phyloP scores from a whole-genome alignment of 2,888 invertebrate genomes.

The Archips crataeganus region DNA sequence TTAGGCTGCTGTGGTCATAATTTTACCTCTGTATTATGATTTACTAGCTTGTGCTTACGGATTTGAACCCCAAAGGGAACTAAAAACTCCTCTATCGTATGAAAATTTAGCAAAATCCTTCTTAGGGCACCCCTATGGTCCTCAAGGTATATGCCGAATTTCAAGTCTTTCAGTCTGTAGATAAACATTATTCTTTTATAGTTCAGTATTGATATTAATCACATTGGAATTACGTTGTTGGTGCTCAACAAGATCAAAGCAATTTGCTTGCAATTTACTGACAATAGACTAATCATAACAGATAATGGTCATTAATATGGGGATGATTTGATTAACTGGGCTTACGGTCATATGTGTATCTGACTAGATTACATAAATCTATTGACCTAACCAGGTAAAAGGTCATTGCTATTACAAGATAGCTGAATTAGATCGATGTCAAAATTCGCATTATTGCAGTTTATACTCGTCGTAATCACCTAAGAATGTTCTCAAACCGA shows the following conservation, averaged over 20 bases:
- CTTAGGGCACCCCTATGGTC: no score
- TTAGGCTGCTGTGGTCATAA: no score
- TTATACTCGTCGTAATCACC: neutral
- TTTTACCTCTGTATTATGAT: no score
- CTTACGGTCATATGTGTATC: constrained; percentile 31
- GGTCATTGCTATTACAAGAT: neutral
- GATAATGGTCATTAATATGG: constrained; percentile 47
- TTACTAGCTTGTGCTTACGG: no score
- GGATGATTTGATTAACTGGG: constrained; percentile 48
- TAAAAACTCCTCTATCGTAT: no score
- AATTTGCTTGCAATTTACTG: constrained; percentile 61
- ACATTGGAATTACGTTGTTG: constrained; percentile 56
- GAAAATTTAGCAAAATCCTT: no score
- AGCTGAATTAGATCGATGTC: neutral
- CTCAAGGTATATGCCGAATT: no score
- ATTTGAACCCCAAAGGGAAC: no score
- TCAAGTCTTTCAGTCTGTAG: no score
- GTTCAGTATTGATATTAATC: constrained; percentile 21
- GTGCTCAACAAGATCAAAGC: constrained; percentile 57
- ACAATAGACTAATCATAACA: constrained; percentile 56
- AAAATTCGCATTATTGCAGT: neutral
- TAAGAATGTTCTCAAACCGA: constrained; percentile 5
- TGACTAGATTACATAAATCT: constrained; percentile 1
- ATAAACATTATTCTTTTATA: no score
- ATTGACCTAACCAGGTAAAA: neutral